A percentile compares a stretch with the other conserved stretches of the same genome.
Evolutionary conservation across 92 coral and sea anemone genomes (phyloP).

Genomic region (Parazoanthus swiftii): DNA sequence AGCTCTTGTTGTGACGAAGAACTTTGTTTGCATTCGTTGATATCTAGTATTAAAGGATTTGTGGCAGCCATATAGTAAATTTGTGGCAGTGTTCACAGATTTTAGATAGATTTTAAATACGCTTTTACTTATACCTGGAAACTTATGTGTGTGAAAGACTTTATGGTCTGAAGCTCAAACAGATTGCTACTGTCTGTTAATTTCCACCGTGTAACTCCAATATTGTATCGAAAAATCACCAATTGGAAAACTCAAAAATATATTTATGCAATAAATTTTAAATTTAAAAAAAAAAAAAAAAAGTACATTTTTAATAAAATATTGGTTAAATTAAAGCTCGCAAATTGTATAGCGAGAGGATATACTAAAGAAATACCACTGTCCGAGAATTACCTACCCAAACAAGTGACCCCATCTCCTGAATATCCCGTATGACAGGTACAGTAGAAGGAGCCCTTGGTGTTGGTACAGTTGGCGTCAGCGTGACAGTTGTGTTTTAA

Average conservation of each 20-base stretch:
- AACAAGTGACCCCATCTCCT: conserved; percentile 80
- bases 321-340: neutral
- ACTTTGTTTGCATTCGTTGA: neutral
- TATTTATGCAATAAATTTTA: too few species aligned
- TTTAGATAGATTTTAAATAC: neutral
- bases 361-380: neutral
- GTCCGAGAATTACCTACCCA: conserved; percentile 43
- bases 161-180: too few species aligned
- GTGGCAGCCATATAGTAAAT: neutral
- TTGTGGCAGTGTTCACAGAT: neutral
- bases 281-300: neutral
- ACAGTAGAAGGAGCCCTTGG: conserved; percentile 77
- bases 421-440: conserved; percentile 79
- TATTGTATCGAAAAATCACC: too few species aligned
- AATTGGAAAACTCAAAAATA: too few species aligned
- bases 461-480: conserved; percentile 79
- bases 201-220: too few species aligned
- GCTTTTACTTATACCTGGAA: neutral
- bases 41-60: neutral
- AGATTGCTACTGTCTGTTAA: too few species aligned
- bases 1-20: neutral
- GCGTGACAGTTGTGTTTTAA: conserved; percentile 67
- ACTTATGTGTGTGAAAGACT: too few species aligned
- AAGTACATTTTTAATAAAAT: neutral
- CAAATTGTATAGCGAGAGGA: neutral